A percentile compares a stretch with the other conserved stretches of the same genome.
phyloP scores from a whole-genome alignment of 1,140 invertebrate species.

The Geopemphigus sp. region DNA sequence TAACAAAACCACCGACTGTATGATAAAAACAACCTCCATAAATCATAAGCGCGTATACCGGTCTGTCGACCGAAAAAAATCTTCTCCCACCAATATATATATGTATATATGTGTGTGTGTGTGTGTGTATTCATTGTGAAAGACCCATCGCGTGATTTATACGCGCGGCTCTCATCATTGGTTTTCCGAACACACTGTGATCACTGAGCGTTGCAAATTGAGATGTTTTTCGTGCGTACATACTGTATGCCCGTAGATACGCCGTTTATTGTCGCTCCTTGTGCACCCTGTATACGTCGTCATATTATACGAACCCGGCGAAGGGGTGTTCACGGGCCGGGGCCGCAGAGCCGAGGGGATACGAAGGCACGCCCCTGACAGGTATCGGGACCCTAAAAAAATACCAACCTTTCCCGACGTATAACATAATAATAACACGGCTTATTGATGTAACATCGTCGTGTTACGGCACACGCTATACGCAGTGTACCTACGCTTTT shows the following conservation, averaged over 20 bases:
- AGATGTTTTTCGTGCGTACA: constrained; percentile 6
- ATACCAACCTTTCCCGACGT: constrained; percentile 28
- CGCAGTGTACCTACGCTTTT: not conserved
- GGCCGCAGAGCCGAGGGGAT: constrained; percentile 2
- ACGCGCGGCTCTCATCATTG: constrained; percentile 18
- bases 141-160: constrained; percentile 33
- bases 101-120: not conserved
- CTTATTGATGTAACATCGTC: constrained; percentile 45
- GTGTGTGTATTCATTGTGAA: not conserved
- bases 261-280: too few species aligned
- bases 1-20: constrained; percentile 37
- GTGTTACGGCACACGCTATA: not conserved
- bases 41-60: constrained; percentile 35
- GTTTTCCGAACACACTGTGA: constrained; percentile 22
- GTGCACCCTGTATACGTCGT: too few species aligned
- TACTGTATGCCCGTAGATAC: constrained; percentile 20
- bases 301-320: constrained; percentile 1
- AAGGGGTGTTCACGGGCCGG: constrained; percentile 23
- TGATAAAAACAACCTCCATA: constrained; percentile 49
- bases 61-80: constrained; percentile 26
- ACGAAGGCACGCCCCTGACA: constrained; percentile 44
- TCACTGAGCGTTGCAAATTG: constrained; percentile 44
- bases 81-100: constrained; percentile 35
- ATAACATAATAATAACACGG: constrained; percentile 30
- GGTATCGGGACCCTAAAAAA: constrained; percentile 40